Conservation (phyloP, 2,113 vertebrate species). For the Alosa alosa region DNA sequence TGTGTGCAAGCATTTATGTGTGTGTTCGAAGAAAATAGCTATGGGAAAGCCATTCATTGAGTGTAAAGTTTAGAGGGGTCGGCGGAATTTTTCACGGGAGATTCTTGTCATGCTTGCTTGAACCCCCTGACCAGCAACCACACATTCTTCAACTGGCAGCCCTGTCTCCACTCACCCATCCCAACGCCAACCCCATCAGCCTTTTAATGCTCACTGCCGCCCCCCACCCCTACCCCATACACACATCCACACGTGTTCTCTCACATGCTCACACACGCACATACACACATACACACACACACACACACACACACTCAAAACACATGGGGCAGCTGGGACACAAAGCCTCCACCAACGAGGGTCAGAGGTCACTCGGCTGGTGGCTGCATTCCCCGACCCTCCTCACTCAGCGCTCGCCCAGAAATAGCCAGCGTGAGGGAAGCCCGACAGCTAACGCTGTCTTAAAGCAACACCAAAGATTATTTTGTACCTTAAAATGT, state of each 20-base stretch:
- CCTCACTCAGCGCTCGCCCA: slow-evolving; percentile 29
- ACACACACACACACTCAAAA: slow-evolving; percentile 5
- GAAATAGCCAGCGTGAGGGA: slow-evolving; percentile 9
- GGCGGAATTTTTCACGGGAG: not conserved
- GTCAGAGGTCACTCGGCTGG: slow-evolving; percentile 34
- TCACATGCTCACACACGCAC: not conserved
- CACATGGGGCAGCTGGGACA: slow-evolving; percentile 12
- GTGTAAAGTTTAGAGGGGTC: slow-evolving; percentile 7
- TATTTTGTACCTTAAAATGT: too few relatives aligned
- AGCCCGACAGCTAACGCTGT: not conserved
- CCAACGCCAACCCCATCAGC: not conserved
- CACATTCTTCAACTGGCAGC: slow-evolving; percentile 8
- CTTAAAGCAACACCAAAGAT: too few relatives aligned
- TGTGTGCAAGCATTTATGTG: not conserved
- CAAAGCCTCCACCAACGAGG: slow-evolving; percentile 13
- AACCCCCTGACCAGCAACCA: not conserved
- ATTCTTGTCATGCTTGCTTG: slow-evolving; percentile 19
- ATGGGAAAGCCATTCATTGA: slow-evolving; percentile 1
- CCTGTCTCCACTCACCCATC: not conserved
- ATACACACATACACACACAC: slow-evolving; percentile 25
- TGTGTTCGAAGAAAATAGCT: not conserved
- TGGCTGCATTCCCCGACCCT: slow-evolving; percentile 4
- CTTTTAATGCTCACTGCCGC: not conserved
- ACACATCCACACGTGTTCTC: not conserved
- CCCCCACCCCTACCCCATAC: not conserved